phyloP scores from a whole-genome alignment of 1,140 invertebrate species.

The Augochlora pura region DNA sequence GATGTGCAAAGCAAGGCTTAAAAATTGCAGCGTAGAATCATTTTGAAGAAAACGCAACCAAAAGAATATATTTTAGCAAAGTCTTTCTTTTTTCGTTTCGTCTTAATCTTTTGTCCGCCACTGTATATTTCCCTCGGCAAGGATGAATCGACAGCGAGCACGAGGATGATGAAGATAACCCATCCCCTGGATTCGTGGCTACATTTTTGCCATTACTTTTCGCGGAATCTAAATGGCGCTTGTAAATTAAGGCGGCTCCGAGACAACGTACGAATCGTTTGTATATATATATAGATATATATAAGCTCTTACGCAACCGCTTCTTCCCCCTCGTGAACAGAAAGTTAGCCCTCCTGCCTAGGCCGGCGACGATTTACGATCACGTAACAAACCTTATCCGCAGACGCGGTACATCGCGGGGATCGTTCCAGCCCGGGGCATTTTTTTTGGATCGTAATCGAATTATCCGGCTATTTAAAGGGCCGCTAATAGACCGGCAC shows the following conservation, averaged over 20 bases:
- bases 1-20: no score
- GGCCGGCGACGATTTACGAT: not conserved
- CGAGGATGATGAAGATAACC: slow-evolving; percentile 12
- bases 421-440: not conserved
- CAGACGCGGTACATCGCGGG: not conserved
- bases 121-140: not conserved
- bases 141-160: slow-evolving; percentile 5
- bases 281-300: not conserved
- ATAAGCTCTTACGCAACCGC: not conserved
- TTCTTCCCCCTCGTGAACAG: not conserved
- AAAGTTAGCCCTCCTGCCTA: not conserved
- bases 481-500: slow-evolving; percentile 9
- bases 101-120: no score
- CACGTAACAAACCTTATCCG: not conserved
- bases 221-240: slow-evolving; percentile 11
- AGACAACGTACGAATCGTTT: not conserved
- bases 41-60: no score
- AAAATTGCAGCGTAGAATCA: no score
- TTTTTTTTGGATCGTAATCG: slow-evolving; percentile 22
- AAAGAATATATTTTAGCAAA: no score
- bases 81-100: no score
- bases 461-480: slow-evolving; percentile 33
- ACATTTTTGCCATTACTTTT: slow-evolving; percentile 16
- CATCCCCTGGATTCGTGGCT: not conserved
- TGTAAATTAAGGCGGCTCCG: slow-evolving; percentile 14